Percentiles rank a stretch among this genome's conserved stretches.
Conservation (phyloP, 2,888 invertebrate genomes). For the Leptinotarsa rubiginosa region DNA sequence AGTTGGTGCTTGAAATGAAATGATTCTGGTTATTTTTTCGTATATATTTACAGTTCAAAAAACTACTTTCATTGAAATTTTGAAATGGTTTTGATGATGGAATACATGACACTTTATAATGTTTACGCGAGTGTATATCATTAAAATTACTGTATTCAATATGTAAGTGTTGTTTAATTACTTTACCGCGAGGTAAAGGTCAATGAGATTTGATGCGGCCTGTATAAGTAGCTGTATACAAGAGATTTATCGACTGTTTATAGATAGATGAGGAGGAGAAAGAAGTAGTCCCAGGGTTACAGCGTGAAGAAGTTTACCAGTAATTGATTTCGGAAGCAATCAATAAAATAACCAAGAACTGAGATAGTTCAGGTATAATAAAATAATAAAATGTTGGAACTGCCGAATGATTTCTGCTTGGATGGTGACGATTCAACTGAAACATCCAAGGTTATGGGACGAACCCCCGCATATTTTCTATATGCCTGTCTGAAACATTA, state of each 20-base stretch:
- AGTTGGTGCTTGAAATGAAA: too few relatives aligned
- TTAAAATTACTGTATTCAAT: neutral
- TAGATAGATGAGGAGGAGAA: neutral
- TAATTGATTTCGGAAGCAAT: too few relatives aligned
- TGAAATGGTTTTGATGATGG: neutral
- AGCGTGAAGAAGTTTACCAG: neutral
- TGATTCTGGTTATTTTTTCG: neutral
- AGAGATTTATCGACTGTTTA: conserved; percentile 3
- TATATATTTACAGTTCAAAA: neutral
- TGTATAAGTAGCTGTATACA: neutral
- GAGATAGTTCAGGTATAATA: too few relatives aligned
- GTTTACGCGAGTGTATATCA: neutral
- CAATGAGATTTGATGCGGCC: neutral
- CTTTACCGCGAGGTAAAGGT: neutral
- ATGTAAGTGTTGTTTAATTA: neutral
- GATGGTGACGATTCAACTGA: too few relatives aligned
- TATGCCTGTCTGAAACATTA: too few relatives aligned
- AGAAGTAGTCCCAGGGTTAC: neutral
- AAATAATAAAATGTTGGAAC: too few relatives aligned
- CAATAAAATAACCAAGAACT: too few relatives aligned
- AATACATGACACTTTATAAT: conserved; percentile 2
- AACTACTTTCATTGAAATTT: neutral
- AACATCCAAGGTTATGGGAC: too few relatives aligned
- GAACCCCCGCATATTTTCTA: too few relatives aligned
- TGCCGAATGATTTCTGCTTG: too few relatives aligned